These are phyloP conservation scores for Sceloporus undulatus DNA, from an alignment of 2,113 vertebrate genomes.

Conservation along the genomic window DNA sequence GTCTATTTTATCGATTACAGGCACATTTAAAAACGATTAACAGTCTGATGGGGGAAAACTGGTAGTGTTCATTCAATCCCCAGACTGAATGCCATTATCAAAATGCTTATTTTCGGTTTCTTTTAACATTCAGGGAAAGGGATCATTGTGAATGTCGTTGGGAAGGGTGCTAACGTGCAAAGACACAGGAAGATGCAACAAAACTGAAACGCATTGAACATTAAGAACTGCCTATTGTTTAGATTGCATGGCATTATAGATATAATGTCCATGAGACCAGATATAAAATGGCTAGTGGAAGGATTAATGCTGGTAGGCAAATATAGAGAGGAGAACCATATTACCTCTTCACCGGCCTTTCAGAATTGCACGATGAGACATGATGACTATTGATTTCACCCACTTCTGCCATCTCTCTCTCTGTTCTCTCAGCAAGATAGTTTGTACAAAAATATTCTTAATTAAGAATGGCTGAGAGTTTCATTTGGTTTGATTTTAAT, in stretches of 20 bases:
- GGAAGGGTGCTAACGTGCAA: background rate
- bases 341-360: background rate
- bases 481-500: too few relatives aligned
- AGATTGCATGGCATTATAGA: background rate
- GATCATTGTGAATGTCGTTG: background rate
- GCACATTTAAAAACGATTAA: constrained; percentile 59
- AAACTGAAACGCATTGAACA: background rate
- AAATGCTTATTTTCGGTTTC: constrained; percentile 14
- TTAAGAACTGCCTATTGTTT: constrained; percentile 16
- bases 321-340: background rate
- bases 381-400: background rate
- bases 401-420: background rate
- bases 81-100: constrained; percentile 17
- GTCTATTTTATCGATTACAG: constrained; percentile 59
- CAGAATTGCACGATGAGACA: background rate
- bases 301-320: background rate
- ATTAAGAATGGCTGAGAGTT: background rate
- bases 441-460: background rate
- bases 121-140: background rate
- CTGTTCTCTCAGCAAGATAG: background rate
- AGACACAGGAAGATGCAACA: background rate
- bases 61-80: constrained; percentile 5
- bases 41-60: constrained; percentile 12
- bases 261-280: background rate
- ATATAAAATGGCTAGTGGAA: constrained; percentile 9